Base-by-base conservation (phyloP, 2,888 invertebrate genomes). In the Lysandra coridon region DNA sequence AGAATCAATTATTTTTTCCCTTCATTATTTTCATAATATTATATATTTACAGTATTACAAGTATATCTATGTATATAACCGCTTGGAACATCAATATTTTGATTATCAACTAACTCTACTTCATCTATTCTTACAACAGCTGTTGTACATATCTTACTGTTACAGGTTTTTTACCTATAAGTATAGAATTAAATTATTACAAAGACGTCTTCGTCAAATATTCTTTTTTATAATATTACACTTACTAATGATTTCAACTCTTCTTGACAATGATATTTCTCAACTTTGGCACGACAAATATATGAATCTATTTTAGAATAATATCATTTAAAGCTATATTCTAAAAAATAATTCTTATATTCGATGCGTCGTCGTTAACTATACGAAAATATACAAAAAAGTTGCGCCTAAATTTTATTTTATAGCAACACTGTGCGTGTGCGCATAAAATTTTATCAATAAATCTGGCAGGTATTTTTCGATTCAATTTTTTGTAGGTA, bases 301-400 rank as follows among this genome's bases (percentile, higher is more conserved):
- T 49, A 84, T 81, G 81, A 81, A 82, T 81, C 80, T 87, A 89
- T 86, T 90, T 86, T 87, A 89, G 84, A 88, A 87, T 87, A 83
- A 85, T 85, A 85, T 87, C 85, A 78, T 78, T 82, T 83, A 82
- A 81, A 82, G 81, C 81, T 81, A 82, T 81, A 82, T 81, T 81
- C 79, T 80, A 79, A 85, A 77, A 81, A 80, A 80, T 73, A 82
- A 81, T 80, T 79, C 74, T 79, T 78, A 80, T 75, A n/a, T 81
- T 84, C 83, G 84, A 83, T 83, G 84, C 64, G 79, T 80, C 78
- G 78, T 81, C 80, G 17, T 53, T 53, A 40, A 40, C 49, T 73
- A 23, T 79, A 60, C n/a, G 40, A 74, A 74, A 40, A 69, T 37
- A 57, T 53, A 78, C 17, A 78, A 69, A 37, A 17, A 57, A 4